Conservation (phyloP, 2,888 invertebrate species). For the Volucella bombylans region DNA sequence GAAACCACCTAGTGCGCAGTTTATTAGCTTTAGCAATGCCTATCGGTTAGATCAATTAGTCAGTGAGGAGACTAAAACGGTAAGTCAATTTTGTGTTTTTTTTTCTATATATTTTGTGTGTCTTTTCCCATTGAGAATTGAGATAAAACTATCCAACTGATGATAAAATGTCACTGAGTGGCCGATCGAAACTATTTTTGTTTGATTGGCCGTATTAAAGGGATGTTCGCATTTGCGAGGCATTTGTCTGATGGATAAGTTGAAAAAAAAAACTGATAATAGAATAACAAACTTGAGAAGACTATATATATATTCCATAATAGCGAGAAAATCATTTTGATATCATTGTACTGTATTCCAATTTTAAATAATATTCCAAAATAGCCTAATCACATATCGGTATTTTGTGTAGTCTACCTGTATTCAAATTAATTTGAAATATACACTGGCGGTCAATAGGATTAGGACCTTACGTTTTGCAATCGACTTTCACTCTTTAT, state of each 20-base stretch:
- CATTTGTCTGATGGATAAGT: slow-evolving; percentile 77
- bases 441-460: too few relatives aligned
- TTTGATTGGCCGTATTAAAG: slow-evolving; percentile 62
- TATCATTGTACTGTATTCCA: too few relatives aligned
- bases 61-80: slow-evolving; percentile 80
- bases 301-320: too few relatives aligned
- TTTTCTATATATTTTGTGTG: background rate
- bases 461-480: too few relatives aligned
- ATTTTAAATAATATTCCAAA: too few relatives aligned
- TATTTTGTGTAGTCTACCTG: too few relatives aligned
- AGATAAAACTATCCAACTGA: slow-evolving; percentile 69
- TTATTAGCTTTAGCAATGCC: slow-evolving; percentile 89
- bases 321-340: too few relatives aligned
- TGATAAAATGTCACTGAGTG: slow-evolving; percentile 76
- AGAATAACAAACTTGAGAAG: too few relatives aligned
- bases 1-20: slow-evolving; percentile 89
- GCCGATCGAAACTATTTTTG: slow-evolving; percentile 76
- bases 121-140: background rate
- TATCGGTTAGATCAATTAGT: slow-evolving; percentile 87
- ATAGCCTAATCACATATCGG: too few relatives aligned
- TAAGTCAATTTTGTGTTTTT: slow-evolving; percentile 34
- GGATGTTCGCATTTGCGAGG: slow-evolving; percentile 78
- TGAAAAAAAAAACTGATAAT: too few relatives aligned
- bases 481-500: too few relatives aligned
- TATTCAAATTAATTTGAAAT: too few relatives aligned